Percentiles rank a stretch among this genome's conserved stretches.
phyloP scores from a whole-genome alignment of 2,888 invertebrate species.

The Caenorhabditis imperialis region DNA sequence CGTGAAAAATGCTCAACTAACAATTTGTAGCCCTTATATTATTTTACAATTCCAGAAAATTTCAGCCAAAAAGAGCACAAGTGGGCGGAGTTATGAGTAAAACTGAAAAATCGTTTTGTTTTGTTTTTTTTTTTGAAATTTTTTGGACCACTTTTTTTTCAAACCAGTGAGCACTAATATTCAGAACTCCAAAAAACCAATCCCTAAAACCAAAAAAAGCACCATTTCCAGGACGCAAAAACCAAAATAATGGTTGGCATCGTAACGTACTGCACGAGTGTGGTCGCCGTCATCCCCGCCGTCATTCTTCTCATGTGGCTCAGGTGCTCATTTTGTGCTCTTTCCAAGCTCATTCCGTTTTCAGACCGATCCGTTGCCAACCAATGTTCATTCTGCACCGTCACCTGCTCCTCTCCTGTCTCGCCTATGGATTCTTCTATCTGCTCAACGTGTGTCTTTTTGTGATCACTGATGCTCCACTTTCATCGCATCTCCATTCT shows the following conservation, averaged over 20 bases:
- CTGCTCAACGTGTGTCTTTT: conserved; percentile 73
- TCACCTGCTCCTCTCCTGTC: conserved; percentile 73
- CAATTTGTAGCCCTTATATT: too few species aligned
- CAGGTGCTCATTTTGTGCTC: conserved; percentile 25
- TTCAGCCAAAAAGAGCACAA: too few species aligned
- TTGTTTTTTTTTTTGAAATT: too few species aligned
- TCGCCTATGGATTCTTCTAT: conserved; percentile 68
- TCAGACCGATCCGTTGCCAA: conserved; percentile 68
- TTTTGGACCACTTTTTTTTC: too few species aligned
- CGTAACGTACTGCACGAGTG: conserved; percentile 67
- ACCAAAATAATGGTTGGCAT: conserved; percentile 64
- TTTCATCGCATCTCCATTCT: conserved; percentile 57
- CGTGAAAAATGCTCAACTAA: too few species aligned
- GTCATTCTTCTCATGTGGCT: conserved; percentile 62
- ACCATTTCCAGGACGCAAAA: conserved; percentile 62
- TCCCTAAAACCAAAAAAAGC: too few species aligned
- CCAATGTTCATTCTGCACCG: conserved; percentile 74
- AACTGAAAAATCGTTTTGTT: too few species aligned
- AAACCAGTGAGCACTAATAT: too few species aligned
- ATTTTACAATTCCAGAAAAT: too few species aligned
- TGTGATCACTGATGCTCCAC: conserved; percentile 63
- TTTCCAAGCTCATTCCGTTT: conserved; percentile 24
- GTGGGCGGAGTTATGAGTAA: too few species aligned
- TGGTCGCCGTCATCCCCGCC: conserved; percentile 72
- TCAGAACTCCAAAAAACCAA: too few species aligned